phyloP scores from a whole-genome alignment of 2,113 vertebrate genomes.

The Pyrgilauda ruficollis region DNA sequence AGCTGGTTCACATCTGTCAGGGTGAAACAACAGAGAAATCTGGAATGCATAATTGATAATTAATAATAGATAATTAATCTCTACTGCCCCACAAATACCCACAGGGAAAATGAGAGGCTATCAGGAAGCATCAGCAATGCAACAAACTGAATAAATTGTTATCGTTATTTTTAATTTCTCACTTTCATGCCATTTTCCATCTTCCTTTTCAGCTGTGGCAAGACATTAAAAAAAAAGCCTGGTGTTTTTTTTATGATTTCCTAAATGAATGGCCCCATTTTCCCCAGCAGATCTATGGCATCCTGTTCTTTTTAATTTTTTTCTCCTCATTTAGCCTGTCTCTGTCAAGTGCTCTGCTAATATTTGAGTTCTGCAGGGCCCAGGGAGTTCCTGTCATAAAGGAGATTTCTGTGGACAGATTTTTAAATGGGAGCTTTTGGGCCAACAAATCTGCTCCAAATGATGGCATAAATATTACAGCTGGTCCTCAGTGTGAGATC shows the following conservation, averaged over 20 bases:
- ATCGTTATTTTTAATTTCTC: neutral
- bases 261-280: neutral
- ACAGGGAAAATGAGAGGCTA: neutral
- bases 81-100: neutral
- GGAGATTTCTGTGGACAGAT: neutral
- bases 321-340: neutral
- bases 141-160: neutral
- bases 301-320: neutral
- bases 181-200: neutral
- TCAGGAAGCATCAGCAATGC: neutral
- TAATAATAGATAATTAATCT: neutral
- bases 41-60: neutral
- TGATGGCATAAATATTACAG: slow-evolving; percentile 18
- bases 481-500: neutral
- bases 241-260: neutral
- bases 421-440: slow-evolving; percentile 33
- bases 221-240: neutral
- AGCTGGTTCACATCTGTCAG: neutral
- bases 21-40: neutral
- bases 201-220: neutral
- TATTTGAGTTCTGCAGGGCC: neutral
- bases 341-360: neutral
- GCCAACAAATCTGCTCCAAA: slow-evolving; percentile 39
- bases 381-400: neutral
- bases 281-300: neutral